Base-by-base conservation (phyloP, 1,140 invertebrate genomes). In the Drosophila nebulosa region DNA sequence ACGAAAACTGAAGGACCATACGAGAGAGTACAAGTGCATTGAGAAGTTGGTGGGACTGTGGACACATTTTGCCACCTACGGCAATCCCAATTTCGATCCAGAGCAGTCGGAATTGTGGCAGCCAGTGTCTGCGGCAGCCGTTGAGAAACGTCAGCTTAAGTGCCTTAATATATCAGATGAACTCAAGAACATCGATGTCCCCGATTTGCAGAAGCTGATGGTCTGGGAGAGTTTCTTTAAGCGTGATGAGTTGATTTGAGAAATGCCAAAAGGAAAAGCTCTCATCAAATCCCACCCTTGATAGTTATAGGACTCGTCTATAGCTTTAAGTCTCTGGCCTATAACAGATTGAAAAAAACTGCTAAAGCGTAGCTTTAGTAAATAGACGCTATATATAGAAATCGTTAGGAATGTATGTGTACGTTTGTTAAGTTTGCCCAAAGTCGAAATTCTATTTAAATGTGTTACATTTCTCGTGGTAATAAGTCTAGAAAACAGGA, bases 141-240 rank as follows among this genome's bases (percentile, higher is more conserved):
- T 89, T 30, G 86, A 90, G 53, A 91, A 89, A 60, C 78, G 74
- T 52, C 75, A 89, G 71, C 72, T 92, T 4, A 88, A 92, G 71
- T 92, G 92, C 86, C 85, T 93, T 76, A 91, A 93, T 75, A 92
- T 93, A 67, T 89, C 89, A 50, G 84, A 92, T 62, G 89, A 92
- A 12, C 70, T 93, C 24, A 90, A 76, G 57, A 71, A 90, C 18
- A 90, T 91, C 52, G 88, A 91, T 55, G 91, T 92, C 68, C 92
- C 92, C 21, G 92, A 92, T 24, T 36, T 73, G 30, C 88, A 91
- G 12, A 90, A 92, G 62, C 68, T 93, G 64, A 70, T 90, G 78
- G 90, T 93, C 73, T 93, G 93, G 93, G 90, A 92, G 67, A 84
- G 90, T 27, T 90, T 91, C 60, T 91, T 78, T 42, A 30, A 70